Evolutionary conservation across 2,888 invertebrate species (phyloP), one percentile per base, ranked within the genome.

Genomic region (Cistogaster globosa): DNA sequence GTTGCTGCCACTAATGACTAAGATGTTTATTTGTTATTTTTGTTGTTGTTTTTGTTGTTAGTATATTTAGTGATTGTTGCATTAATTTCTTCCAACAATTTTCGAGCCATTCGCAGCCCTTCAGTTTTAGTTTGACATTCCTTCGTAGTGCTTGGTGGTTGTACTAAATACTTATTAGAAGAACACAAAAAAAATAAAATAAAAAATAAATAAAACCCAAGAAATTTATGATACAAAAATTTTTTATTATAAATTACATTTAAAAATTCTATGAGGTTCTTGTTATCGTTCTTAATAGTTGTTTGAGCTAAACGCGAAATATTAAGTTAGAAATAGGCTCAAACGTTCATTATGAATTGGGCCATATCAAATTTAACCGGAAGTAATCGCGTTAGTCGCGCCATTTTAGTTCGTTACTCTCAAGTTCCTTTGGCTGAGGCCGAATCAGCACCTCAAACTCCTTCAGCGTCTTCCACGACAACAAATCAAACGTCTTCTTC

Each of bases 381-480:
- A 86, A 90, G 92, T 87, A 92, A 92, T 90, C 92, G 92, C 18
- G 92, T 92, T 72, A 92, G 92, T 88, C 92, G 91, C 76, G 92
- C 92, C 38, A 90, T 92, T 77, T 90, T 92, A 60, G 92, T 92
- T 53, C 91, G 92, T 26, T 92, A 92, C 86, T 92, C 92, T 14
- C 91, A 92, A 51, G 92, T 92, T 75, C 92, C 92, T 14, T 79
- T 91, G 84, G 89, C 89, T 11, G 88, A 88, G 71, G 88, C 88
- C 26, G 88, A 89, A 67, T 89, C 92, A 53, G 88, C 88, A 9
- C 88, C 90, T 58, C 88, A 90, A 74, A 90, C 90, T 53, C 90
- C 91, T 26, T 87, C 90, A 57, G 87, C 90, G 69, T 65, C 86
- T 45, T 76, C 86, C 48, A 55, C 87, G 45, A n/a, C 83, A 26